These are phyloP conservation scores for Hoplostethus atlanticus DNA, from an alignment of 2,797 vertebrate species.

Conservation along the genomic window DNA sequence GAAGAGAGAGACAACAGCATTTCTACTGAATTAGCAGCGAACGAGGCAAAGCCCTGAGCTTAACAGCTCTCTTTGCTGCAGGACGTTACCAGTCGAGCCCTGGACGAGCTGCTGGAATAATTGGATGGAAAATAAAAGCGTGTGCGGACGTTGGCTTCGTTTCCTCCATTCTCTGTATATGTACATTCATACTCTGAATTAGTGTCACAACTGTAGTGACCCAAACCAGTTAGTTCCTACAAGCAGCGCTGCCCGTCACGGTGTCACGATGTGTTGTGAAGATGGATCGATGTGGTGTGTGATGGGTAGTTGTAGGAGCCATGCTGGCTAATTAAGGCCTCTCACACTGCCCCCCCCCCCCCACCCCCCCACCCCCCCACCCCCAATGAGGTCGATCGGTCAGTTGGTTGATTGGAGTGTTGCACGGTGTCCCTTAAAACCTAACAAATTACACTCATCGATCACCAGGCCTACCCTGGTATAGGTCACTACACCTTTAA, in stretches of 20 bases:
- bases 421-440: too few relatives aligned
- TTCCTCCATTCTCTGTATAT: conserved; percentile 50
- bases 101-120: conserved; percentile 45
- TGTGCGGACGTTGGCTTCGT: conserved; percentile 52
- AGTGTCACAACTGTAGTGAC: conserved; percentile 59
- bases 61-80: conserved; percentile 47
- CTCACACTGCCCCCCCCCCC: conserved; percentile 6
- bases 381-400: too few relatives aligned
- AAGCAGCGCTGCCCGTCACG: conserved; percentile 42
- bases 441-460: too few relatives aligned
- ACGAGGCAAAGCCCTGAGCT: conserved; percentile 63
- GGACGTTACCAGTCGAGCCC: too few relatives aligned
- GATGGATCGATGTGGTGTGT: conserved; percentile 38
- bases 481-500: too few relatives aligned
- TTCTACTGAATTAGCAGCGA: conserved; percentile 70
- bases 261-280: conserved; percentile 54
- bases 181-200: conserved; percentile 38
- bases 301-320: conserved; percentile 44
- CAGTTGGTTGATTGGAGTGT: too few relatives aligned
- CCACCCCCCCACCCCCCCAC: too few relatives aligned
- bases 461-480: too few relatives aligned
- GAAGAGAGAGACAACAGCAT: conserved; percentile 69
- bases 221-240: conserved; percentile 54
- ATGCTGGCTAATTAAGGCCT: conserved; percentile 62
- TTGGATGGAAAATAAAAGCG: conserved; percentile 71